Percentiles rank a stretch among this genome's conserved stretches.
phyloP scores from a whole-genome alignment of 1,140 invertebrate species.

The Drosophila ficusphila region DNA sequence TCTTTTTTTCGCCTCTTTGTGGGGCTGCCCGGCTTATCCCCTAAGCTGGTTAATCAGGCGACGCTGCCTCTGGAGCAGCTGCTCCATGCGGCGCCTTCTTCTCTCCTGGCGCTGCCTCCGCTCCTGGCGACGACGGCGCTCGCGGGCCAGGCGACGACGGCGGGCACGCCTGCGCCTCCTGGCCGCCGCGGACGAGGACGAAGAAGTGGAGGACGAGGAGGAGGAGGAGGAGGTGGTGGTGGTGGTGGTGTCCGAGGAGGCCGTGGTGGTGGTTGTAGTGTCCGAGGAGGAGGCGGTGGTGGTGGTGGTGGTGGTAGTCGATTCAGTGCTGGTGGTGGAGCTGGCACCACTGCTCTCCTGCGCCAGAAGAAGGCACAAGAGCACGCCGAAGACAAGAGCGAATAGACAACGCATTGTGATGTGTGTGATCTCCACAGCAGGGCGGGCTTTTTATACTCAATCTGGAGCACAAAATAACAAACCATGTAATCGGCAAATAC shows the following conservation, averaged over 20 bases:
- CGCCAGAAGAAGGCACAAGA: slow-evolving; percentile 15
- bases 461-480: neutral
- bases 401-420: slow-evolving; percentile 33
- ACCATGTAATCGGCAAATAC: slow-evolving; percentile 5
- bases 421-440: neutral
- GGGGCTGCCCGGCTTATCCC: no score
- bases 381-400: slow-evolving; percentile 11
- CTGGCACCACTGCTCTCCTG: slow-evolving; percentile 2
- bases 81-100: slow-evolving; percentile 20
- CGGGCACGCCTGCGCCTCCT: slow-evolving; percentile 18
- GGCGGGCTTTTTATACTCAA: slow-evolving; percentile 19
- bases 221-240: slow-evolving; percentile 6
- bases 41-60: slow-evolving; percentile 15
- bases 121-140: slow-evolving; percentile 27
- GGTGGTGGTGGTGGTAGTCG: slow-evolving; percentile 11
- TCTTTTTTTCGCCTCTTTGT: no score
- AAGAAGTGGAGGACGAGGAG: neutral
- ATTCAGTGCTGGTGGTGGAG: neutral
- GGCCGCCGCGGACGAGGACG: slow-evolving; percentile 13
- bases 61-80: slow-evolving; percentile 12
- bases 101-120: slow-evolving; percentile 12
- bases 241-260: slow-evolving; percentile 1
- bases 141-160: slow-evolving; percentile 17
- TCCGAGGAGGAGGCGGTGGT: slow-evolving; percentile 5
- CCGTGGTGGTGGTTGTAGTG: neutral